phyloP scores from a whole-genome alignment of 2,888 invertebrate genomes.

The Heliothis peltigera region DNA sequence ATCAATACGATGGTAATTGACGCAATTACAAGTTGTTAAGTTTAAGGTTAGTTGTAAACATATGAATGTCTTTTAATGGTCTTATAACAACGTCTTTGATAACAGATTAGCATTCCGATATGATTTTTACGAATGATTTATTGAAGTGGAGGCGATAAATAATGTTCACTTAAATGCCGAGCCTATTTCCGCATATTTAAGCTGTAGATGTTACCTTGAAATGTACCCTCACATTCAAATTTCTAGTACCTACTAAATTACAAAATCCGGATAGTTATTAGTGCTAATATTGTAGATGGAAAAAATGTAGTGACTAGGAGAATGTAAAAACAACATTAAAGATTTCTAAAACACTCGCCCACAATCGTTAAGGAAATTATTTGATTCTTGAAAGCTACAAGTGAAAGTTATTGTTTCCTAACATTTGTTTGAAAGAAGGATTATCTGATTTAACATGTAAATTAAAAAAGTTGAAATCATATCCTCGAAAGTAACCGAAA shows the following conservation, averaged over 20 bases:
- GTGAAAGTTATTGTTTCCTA: background rate
- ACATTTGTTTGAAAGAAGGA: background rate
- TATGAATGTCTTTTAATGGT: constrained; percentile 20
- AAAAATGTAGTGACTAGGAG: background rate
- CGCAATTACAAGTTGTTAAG: constrained; percentile 50
- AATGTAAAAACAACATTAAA: background rate
- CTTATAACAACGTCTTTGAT: constrained; percentile 46
- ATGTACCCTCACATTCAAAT: constrained; percentile 57
- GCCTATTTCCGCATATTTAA: constrained; percentile 60
- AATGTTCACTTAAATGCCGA: constrained; percentile 55
- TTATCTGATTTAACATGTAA: too few relatives aligned
- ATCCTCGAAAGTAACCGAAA: background rate
- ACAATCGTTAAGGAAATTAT: background rate
- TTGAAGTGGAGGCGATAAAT: constrained; percentile 54
- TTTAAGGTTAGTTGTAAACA: constrained; percentile 48
- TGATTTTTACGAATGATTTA: constrained; percentile 58
- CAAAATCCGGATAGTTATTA: constrained; percentile 18
- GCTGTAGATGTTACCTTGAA: constrained; percentile 58
- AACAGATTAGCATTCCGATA: constrained; percentile 46
- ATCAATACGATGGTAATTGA: constrained; percentile 52
- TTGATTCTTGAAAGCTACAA: background rate
- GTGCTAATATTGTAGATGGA: background rate
- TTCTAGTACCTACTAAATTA: constrained; percentile 36
- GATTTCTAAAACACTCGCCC: background rate
- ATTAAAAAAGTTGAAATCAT: background rate